Evolutionary conservation across 2,797 vertebrate genomes (phyloP), one percentile per base, ranked within the genome.

Genomic region (Neomorphus geoffroyi): DNA sequence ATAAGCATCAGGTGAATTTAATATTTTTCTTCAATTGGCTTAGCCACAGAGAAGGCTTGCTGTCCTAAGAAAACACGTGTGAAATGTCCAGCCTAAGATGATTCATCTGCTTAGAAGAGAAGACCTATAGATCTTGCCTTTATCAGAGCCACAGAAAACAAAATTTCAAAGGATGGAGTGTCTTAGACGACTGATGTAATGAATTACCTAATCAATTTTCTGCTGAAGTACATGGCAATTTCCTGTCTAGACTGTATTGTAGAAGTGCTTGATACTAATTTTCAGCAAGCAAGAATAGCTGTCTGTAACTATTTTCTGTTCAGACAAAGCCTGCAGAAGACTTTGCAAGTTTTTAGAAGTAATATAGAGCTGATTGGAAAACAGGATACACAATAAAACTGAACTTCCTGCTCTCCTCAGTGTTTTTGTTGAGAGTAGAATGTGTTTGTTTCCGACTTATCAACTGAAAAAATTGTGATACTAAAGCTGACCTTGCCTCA

Each of bases 261-360:
- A 90, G 56, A 94, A 94, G 78, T 91, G 53, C 83, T 96, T 96
- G 92, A 92, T 96, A 95, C 90, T 97, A 95, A 96, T 96, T 96
- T 96, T 89, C 87, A 93, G 46, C 71, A 72, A 94, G 93, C 24
- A 43, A 77, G 46, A 92, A 96, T 81, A 84, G 78, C 62, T 91
- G 51, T 74, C 80, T 86, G 62, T 35, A 88, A 75, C 61, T 88
- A 72, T 94, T 92, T 93, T 88, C 80, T 81, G 18, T 45, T 81
- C 58, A 14, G 37, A 81, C 80, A 93, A 90, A 96, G 66, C 82
- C 85, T 72, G 26, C n/a, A 84, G 80, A 94, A 94, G 66, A 50
- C 2, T 10, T 50, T 77, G 21, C 14, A 85, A 69, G 80, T 54
- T 92, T 96, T 74, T 50, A 50, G 39, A 92, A 65, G 45, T 33